Base-by-base conservation (phyloP, 2,113 vertebrate species). In the Zonotrichia leucophrys region DNA sequence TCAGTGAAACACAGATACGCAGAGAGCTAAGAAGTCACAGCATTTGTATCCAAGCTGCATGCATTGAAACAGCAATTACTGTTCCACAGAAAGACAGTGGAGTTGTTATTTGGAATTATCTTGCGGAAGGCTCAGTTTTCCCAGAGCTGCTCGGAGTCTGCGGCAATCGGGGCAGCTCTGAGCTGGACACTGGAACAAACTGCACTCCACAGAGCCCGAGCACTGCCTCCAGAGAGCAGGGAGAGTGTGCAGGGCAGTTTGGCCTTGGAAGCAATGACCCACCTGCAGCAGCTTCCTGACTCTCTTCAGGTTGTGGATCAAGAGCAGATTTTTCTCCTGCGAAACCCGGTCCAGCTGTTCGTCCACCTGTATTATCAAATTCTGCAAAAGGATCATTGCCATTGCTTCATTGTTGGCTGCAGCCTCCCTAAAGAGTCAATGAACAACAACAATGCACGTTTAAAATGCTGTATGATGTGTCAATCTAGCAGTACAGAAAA, bases 241-340 rank as follows among this genome's bases (percentile, higher is more conserved):
- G 8, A 72, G 39, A 18, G 41, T 2, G 35, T 50, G 64, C 64
- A 56, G 5, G 27, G 21, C 22, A 73, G 11, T 67, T 55, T 68
- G 44, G 33, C 81, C 81, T 23, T 49, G 50, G 47, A 49, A 77
- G 59, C 8, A 74, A 73, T 0, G 20, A 87, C 98, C 83, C 81
- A 99, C 99, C 99, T 99, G 99, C 52, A 99, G 98, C 90, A 99
- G 98, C 96, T 99, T 99, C 64, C 98, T 98, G 84, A 99, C 99
- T 96, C 99, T 98, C 92, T 99, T 99, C 94, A 99, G 98, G 93
- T 99, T 99, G 97, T 99, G 99, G 92, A 99, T 98, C 87, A 99
- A 98, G 10, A 99, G 98, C 77, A 99, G 98, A 94, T 99, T 99
- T 95, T 98, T 99, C 95, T 99, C 99, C 92, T 98, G 98, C 1